Conservation (phyloP, 1,140 invertebrate species). For the Ostrea denselamellosa region DNA sequence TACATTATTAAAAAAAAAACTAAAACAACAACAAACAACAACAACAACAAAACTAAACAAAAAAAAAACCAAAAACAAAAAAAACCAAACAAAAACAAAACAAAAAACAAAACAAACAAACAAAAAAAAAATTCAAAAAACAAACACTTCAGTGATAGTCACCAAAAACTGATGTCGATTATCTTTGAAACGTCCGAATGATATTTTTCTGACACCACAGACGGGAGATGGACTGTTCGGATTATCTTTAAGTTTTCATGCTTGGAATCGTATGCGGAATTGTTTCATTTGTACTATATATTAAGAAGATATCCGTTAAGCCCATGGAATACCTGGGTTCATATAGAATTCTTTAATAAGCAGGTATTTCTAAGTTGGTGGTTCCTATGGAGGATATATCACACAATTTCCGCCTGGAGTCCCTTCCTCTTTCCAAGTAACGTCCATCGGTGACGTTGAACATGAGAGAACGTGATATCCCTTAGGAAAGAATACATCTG, state of each 20-base stretch:
- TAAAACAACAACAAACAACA: too few relatives aligned
- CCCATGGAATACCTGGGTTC: not conserved
- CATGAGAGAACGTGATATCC: not conserved
- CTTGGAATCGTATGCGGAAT: not conserved
- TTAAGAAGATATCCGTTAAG: not conserved
- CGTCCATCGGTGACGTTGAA: not conserved
- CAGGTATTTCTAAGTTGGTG: not conserved
- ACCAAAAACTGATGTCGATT: too few relatives aligned
- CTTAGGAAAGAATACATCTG: too few relatives aligned
- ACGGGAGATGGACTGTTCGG: not conserved
- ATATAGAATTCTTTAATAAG: not conserved
- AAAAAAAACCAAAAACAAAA: too few relatives aligned
- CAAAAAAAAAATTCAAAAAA: too few relatives aligned
- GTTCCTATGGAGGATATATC: not conserved
- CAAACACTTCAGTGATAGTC: too few relatives aligned
- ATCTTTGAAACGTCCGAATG: too few relatives aligned
- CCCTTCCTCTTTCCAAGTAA: not conserved
- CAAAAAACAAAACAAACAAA: too few relatives aligned
- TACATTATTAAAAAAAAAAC: too few relatives aligned
- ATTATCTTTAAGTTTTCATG: not conserved
- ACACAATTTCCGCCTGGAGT: not conserved
- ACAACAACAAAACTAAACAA: too few relatives aligned
- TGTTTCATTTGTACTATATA: not conserved
- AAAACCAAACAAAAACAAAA: too few relatives aligned
- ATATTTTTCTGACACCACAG: not conserved